These are phyloP conservation scores for Drosophila nr. fundita DNA, from an alignment of 2,888 invertebrate species.

Conservation along the genomic window DNA sequence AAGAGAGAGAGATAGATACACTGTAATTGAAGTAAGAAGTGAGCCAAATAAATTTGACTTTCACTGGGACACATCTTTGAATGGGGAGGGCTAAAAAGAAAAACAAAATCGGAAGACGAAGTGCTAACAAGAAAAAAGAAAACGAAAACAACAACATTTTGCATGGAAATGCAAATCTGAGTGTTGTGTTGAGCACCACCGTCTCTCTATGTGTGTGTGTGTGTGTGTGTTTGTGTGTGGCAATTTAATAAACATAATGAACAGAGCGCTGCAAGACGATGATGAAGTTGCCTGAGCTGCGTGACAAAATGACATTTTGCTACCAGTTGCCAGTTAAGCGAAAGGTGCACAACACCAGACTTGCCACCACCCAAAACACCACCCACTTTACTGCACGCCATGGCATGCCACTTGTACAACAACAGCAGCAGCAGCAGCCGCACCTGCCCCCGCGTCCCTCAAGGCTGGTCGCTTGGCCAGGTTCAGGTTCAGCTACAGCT, in stretches of 20 bases:
- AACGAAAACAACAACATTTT: constrained; percentile 45
- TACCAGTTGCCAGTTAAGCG: constrained; percentile 28
- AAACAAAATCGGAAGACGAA: constrained; percentile 21
- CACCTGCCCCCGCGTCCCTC: constrained; percentile 6
- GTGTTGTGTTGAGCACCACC: constrained; percentile 23
- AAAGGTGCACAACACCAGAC: constrained; percentile 30
- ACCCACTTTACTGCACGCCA: background rate
- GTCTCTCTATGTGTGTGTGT: constrained; percentile 1
- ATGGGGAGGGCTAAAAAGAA: constrained; percentile 3
- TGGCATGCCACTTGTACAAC: background rate
- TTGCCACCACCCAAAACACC: constrained; percentile 14
- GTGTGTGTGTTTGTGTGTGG: constrained; percentile 35
- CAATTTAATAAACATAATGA: constrained; percentile 75
- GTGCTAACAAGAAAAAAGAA: constrained; percentile 20
- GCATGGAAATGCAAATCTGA: constrained; percentile 63
- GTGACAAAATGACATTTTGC: constrained; percentile 80
- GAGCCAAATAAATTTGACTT: constrained; percentile 45
- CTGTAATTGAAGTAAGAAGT: constrained; percentile 28
- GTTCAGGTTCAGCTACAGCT: constrained; percentile 16
- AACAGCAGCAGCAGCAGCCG: background rate
- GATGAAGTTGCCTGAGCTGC: constrained; percentile 64
- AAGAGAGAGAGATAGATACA: background rate
- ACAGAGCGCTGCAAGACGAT: constrained; percentile 36
- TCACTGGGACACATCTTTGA: constrained; percentile 34
- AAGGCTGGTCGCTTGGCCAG: constrained; percentile 33